These are phyloP conservation scores for Patiria miniata DNA, from an alignment of 35 echinoderm and acorn worm genomes.

Conservation along the genomic window DNA sequence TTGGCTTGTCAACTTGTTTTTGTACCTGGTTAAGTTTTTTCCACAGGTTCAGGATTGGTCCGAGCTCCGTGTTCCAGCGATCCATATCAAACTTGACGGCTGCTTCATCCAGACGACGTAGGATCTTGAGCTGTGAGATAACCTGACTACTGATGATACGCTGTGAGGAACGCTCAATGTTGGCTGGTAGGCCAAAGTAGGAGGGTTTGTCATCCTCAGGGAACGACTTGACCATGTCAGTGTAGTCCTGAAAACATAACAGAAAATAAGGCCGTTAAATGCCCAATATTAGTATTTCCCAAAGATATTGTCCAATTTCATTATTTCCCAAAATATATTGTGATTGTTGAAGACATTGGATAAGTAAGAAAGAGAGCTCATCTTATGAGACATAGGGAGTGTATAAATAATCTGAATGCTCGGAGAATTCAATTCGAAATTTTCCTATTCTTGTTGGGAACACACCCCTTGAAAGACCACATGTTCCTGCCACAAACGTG, in stretches of 20 bases:
- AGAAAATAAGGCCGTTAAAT: background rate
- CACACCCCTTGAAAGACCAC: no score
- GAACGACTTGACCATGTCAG: slow-evolving; percentile 77
- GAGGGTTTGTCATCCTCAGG: slow-evolving; percentile 96
- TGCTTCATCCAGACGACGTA: slow-evolving; percentile 84
- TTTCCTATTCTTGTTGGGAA: no score
- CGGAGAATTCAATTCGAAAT: no score
- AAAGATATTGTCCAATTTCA: no score
- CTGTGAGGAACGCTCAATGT: slow-evolving; percentile 96
- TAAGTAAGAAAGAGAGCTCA: no score
- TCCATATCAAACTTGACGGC: slow-evolving; percentile 97
- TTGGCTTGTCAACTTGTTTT: background rate
- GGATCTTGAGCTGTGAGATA: slow-evolving; percentile 91
- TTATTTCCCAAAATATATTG: no score
- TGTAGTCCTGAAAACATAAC: slow-evolving; percentile 74
- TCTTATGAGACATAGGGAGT: no score
- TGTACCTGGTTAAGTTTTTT: slow-evolving; percentile 97
- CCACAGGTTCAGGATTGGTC: slow-evolving; percentile 90
- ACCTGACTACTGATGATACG: slow-evolving; percentile 91
- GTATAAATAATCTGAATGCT: no score
- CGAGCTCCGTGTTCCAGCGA: slow-evolving; percentile 88
- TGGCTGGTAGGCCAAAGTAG: slow-evolving; percentile 97
- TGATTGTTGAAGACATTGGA: no score
- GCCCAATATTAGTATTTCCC: no score
- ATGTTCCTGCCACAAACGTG: no score